Base-by-base conservation (phyloP, 2,113 vertebrate genomes). In the Geococcyx californianus region DNA sequence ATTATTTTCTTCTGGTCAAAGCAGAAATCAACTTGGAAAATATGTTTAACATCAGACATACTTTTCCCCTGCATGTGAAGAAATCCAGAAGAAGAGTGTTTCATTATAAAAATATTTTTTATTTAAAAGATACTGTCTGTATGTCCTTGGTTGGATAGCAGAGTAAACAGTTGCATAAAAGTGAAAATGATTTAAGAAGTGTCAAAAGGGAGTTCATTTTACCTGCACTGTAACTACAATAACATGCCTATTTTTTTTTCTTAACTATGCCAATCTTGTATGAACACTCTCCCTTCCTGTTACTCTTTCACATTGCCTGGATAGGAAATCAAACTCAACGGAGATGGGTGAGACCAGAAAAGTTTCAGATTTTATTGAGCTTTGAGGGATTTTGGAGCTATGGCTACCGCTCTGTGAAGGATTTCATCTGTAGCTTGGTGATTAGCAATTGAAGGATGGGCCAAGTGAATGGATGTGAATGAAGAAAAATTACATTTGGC, bases 131-230 rank as follows among this genome's bases (percentile, higher is more conserved):
- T 94, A 96, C 49, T 95, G 85, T 92, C 79, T 12, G 38, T 81
- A 36, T 78, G 58, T 67, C 76, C 73, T 92, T 89, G 68, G 76
- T 93, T 69, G 92, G 62, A 76, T 84, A 90, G 80, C 80, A 89
- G 88, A 68, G 54, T 76, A 96, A 96, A 93, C 86, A 93, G 83
- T 93, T 89, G 88, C 44, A 84, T 82, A 66, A 76, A 94, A 89
- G 92, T 82, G 85, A 93, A 93, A 95, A n/a, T 51, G 83, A 96
- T 95, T 95, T 95, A 96, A 92, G 92, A 96, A 76, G 93, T 97
- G 96, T 95, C 87, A 93, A 92, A 88, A 84, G 69, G 36, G 73
- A 95, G 31, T 64, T 95, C 80, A 89, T 96, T 96, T 92, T 94
- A 93, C 34, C 83, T 89, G 69, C 36, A 31, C 56, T 75, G 36